Evolutionary conservation across 2,797 vertebrate species (phyloP).

Genomic region (Schizothorax lantsangensis): DNA sequence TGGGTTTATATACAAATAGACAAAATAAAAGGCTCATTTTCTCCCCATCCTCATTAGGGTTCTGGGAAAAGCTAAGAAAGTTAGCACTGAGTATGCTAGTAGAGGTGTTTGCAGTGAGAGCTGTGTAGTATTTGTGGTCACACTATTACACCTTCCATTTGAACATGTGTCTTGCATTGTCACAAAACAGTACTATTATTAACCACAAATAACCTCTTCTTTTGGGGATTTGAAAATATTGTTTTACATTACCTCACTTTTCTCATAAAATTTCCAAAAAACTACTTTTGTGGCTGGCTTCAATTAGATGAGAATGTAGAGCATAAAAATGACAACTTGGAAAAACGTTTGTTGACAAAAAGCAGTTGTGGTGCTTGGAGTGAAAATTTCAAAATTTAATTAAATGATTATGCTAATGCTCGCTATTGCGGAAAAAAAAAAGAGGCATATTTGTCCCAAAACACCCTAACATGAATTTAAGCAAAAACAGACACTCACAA

Average conservation of each 20-base stretch:
- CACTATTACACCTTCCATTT: conserved; percentile 49
- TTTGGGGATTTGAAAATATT: conserved; percentile 57
- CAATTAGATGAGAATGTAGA: conserved; percentile 61
- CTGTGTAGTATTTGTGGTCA: conserved; percentile 58
- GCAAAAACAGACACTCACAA: conserved; percentile 29
- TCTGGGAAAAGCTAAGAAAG: conserved; percentile 1
- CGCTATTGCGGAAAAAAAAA: conserved; percentile 29
- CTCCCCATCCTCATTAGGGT: conserved; percentile 27
- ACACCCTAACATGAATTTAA: conserved; percentile 20
- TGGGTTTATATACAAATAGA: conserved; percentile 50
- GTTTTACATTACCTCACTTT: conserved; percentile 63
- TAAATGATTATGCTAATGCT: conserved; percentile 51
- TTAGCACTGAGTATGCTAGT: not conserved
- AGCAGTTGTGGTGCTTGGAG: conserved; percentile 39
- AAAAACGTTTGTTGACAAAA: conserved; percentile 29
- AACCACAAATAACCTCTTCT: conserved; percentile 60
- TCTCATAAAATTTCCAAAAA: conserved; percentile 55
- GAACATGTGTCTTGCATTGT: conserved; percentile 64
- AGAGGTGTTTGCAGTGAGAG: conserved; percentile 49
- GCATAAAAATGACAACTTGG: conserved; percentile 49
- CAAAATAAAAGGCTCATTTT: conserved; percentile 34
- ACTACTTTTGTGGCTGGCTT: conserved; percentile 60
- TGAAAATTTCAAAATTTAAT: conserved; percentile 9
- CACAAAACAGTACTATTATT: conserved; percentile 56
- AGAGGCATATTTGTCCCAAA: conserved; percentile 9